A percentile compares a stretch with the other conserved stretches of the same genome.
phyloP scores from a whole-genome alignment of 2,797 vertebrate genomes.

The Chromobotia macracanthus region DNA sequence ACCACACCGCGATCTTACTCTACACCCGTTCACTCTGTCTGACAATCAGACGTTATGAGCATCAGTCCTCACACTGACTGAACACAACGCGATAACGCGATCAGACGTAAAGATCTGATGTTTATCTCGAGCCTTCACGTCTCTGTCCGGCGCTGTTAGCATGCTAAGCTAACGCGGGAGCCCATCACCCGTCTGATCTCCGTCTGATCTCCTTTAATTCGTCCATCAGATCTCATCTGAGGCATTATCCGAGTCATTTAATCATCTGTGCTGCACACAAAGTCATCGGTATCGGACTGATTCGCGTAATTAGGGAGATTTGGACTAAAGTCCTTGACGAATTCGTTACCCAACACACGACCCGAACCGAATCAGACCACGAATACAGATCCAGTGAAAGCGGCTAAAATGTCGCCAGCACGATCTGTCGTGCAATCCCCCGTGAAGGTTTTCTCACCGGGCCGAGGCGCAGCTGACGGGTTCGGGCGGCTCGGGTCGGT shows the following conservation, averaged over 20 bases:
- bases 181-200: too few relatives aligned
- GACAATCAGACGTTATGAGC: too few relatives aligned
- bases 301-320: conserved; percentile 35
- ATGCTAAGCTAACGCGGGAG: conserved; percentile 37
- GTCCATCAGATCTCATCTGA: too few relatives aligned
- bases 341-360: conserved; percentile 7
- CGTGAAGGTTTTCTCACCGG: conserved; percentile 38
- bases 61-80: too few relatives aligned
- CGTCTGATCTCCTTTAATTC: too few relatives aligned
- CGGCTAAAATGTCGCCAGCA: background rate
- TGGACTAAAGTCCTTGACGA: conserved; percentile 42
- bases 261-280: background rate
- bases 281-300: conserved; percentile 3
- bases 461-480: conserved; percentile 30
- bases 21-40: too few relatives aligned
- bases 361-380: conserved; percentile 12
- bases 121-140: too few relatives aligned
- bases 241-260: too few relatives aligned
- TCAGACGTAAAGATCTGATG: too few relatives aligned
- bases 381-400: background rate
- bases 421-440: too few relatives aligned
- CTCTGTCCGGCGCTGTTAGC: conserved; percentile 21
- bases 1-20: too few relatives aligned
- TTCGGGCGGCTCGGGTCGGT: conserved; percentile 40
- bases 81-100: too few relatives aligned